phyloP scores from a whole-genome alignment of 2,797 vertebrate species.

The Sebastolobus alascanus region DNA sequence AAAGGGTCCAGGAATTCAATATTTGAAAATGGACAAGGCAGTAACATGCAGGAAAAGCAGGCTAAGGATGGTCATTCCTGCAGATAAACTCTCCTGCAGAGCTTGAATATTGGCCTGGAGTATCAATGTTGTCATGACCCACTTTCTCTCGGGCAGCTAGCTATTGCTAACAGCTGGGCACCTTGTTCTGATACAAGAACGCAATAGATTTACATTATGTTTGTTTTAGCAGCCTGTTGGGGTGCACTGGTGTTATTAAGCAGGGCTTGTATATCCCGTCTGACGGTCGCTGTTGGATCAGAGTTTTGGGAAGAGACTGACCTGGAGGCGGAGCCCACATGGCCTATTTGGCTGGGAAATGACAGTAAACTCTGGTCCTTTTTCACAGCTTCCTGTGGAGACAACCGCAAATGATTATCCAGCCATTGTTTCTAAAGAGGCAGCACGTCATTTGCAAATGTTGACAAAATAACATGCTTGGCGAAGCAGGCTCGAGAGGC shows the following conservation, averaged over 20 bases:
- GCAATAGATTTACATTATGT: constrained; percentile 18
- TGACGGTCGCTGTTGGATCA: constrained; percentile 25
- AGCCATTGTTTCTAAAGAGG: constrained; percentile 73
- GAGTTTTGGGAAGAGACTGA: constrained; percentile 72
- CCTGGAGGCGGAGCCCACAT: constrained; percentile 86
- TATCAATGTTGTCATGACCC: constrained; percentile 48
- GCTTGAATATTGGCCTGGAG: constrained; percentile 34
- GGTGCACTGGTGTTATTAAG: constrained; percentile 38
- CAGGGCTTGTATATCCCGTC: constrained; percentile 25
- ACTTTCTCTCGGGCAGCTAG: constrained; percentile 47
- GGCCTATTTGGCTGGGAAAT: constrained; percentile 86
- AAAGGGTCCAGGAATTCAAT: background rate
- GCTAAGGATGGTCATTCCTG: background rate
- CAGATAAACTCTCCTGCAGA: constrained; percentile 32
- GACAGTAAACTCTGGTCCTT: constrained; percentile 87
- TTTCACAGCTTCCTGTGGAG: constrained; percentile 88
- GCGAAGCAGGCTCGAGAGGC: constrained; percentile 8
- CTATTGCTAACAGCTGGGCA: constrained; percentile 44
- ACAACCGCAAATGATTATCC: constrained; percentile 77
- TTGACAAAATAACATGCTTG: constrained; percentile 59
- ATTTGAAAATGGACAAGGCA: background rate
- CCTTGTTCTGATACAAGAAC: constrained; percentile 13
- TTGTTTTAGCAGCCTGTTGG: constrained; percentile 32
- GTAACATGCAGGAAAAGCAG: background rate
- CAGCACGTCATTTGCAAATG: constrained; percentile 59